A percentile compares a stretch with the other conserved stretches of the same genome.
Conservation (phyloP, 2,797 vertebrate species). For the Lemur catta region DNA sequence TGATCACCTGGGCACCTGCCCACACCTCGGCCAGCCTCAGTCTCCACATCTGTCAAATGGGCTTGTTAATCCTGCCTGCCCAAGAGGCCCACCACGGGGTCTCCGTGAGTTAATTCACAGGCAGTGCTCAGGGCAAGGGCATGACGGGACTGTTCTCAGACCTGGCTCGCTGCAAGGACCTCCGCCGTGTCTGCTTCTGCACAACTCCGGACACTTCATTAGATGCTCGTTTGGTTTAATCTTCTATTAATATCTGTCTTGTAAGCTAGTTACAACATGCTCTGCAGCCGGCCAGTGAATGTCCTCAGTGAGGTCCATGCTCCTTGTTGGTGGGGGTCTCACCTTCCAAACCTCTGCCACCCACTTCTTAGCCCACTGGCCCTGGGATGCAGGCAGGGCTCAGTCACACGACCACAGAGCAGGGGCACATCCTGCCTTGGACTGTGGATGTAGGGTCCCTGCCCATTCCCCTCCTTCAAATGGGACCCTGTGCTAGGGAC, state of each 20-base stretch:
- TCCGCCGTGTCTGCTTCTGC: rapidly evolving
- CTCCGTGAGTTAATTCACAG: rapidly evolving
- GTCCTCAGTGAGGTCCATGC: neutral
- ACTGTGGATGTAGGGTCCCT: neutral
- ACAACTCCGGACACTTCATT: rapidly evolving
- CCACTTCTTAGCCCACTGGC: rapidly evolving
- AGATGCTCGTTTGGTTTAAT: neutral
- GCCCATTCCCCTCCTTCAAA: neutral
- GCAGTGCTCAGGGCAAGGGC: neutral
- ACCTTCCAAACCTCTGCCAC: neutral
- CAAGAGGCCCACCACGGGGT: rapidly evolving
- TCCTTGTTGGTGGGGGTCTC: rapidly evolving
- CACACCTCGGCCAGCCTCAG: neutral
- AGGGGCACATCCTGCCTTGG: rapidly evolving
- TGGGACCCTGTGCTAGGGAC: neutral
- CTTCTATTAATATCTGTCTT: neutral
- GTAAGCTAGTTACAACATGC: rapidly evolving
- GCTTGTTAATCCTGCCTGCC: neutral
- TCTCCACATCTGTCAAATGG: neutral
- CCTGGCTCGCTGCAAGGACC: rapidly evolving
- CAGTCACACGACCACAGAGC: neutral
- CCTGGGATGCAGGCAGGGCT: neutral
- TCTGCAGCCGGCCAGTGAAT: rapidly evolving
- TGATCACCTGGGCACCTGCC: neutral
- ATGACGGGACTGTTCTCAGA: rapidly evolving